Conservation (phyloP, 2,888 invertebrate genomes). For the Nomada goodeniana region DNA sequence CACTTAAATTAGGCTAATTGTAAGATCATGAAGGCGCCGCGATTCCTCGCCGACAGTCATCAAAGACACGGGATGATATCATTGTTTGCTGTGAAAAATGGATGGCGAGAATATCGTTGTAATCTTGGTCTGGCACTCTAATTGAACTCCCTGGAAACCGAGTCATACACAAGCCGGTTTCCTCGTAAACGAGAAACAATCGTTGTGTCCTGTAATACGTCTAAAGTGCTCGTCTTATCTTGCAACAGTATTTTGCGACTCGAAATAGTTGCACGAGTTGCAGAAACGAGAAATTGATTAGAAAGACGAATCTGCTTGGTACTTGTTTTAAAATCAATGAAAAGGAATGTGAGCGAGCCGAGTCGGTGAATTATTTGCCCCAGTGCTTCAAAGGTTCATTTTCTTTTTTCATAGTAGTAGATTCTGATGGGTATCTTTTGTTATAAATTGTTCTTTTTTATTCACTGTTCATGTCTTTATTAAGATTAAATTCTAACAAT, state of each 20-base stretch:
- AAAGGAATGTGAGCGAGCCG: neutral
- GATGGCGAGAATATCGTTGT: conserved; percentile 48
- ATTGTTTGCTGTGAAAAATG: conserved; percentile 56
- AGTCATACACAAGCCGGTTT: conserved; percentile 60
- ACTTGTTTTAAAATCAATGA: neutral
- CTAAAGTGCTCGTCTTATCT: conserved; percentile 44
- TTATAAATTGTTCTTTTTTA: too few species aligned
- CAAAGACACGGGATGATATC: conserved; percentile 64
- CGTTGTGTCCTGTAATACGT: too few species aligned
- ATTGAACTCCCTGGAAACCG: conserved; percentile 76
- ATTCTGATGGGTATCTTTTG: too few species aligned
- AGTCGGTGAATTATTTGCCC: too few species aligned
- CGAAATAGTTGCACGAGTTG: conserved; percentile 57
- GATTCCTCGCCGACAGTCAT: conserved; percentile 48
- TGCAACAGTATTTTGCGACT: conserved; percentile 33
- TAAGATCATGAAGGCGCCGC: conserved; percentile 23
- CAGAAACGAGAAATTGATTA: conserved; percentile 57
- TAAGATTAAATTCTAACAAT: too few species aligned
- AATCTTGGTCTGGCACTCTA: conserved; percentile 69
- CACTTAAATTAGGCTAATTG: conserved; percentile 13
- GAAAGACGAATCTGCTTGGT: conserved; percentile 35
- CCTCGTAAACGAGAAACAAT: conserved; percentile 47
- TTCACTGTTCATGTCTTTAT: too few species aligned
- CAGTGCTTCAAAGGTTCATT: too few species aligned
- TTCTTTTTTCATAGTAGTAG: too few species aligned